Percentiles rank a stretch among this genome's conserved stretches.
These are phyloP conservation scores for Myrmecophaga tridactyla DNA, from an alignment of 2,113 vertebrate genomes.

Conservation along the genomic window DNA sequence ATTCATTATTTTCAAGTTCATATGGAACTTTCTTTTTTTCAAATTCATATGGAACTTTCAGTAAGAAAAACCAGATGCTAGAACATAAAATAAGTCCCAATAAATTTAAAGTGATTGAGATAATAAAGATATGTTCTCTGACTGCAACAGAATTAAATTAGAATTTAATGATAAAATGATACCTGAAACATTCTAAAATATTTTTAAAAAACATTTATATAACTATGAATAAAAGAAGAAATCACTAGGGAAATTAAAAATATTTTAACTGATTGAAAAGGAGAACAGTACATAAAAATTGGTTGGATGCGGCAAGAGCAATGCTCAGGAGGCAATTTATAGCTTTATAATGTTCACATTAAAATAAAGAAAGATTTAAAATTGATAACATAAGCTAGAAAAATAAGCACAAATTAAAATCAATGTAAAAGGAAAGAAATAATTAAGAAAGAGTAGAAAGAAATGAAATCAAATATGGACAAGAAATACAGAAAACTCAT, in stretches of 20 bases:
- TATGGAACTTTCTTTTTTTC: neutral
- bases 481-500: slow-evolving; percentile 2
- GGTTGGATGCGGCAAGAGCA: neutral
- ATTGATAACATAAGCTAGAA: neutral
- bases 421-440: neutral
- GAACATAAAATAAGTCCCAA: slow-evolving; percentile 13
- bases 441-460: neutral
- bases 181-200: neutral
- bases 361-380: slow-evolving; percentile 9
- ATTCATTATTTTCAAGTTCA: neutral
- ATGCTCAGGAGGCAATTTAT: neutral
- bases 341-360: slow-evolving; percentile 2
- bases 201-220: neutral
- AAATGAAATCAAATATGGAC: neutral
- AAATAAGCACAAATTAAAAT: neutral
- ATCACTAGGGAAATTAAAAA: slow-evolving; percentile 3
- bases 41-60: neutral
- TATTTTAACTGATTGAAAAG: slow-evolving; percentile 31
- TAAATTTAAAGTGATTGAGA: slow-evolving; percentile 17
- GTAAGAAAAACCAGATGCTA: neutral
- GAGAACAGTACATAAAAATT: neutral
- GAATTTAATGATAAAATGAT: neutral
- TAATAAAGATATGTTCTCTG: neutral
- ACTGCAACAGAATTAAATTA: neutral
- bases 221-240: neutral